Percentiles rank a stretch among this genome's conserved stretches.
These are phyloP conservation scores for Anguilla rostrata DNA, from an alignment of 2,113 vertebrate genomes.

Conservation along the genomic window DNA sequence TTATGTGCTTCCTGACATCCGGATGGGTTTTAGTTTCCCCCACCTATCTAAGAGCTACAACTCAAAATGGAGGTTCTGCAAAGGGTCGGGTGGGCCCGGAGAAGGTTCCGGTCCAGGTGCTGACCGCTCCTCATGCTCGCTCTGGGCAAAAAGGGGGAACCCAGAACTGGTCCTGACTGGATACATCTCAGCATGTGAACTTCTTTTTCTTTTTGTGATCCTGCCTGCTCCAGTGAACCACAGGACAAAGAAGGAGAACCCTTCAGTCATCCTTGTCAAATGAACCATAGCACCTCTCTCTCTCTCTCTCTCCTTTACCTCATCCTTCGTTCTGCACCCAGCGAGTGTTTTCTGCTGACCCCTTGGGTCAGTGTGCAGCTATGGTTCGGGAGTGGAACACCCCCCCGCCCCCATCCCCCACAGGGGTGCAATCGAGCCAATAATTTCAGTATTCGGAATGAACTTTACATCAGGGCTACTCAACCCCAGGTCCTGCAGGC, in stretches of 20 bases:
- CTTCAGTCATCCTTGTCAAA: constrained; percentile 21
- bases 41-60: background rate
- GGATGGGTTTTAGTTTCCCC: background rate
- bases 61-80: constrained; percentile 11
- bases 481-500: no score
- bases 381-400: constrained; percentile 52
- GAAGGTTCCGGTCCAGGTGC: constrained; percentile 10
- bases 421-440: background rate
- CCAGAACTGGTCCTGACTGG: constrained; percentile 45
- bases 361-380: constrained; percentile 48
- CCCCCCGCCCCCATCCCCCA: background rate
- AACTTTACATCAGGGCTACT: background rate
- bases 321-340: constrained; percentile 53
- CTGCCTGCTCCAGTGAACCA: constrained; percentile 41
- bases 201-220: constrained; percentile 1
- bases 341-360: constrained; percentile 16
- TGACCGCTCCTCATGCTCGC: constrained; percentile 45
- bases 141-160: constrained; percentile 45
- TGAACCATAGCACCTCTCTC: background rate
- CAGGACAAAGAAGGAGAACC: constrained; percentile 29
- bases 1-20: background rate
- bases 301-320: constrained; percentile 36
- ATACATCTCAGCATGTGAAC: constrained; percentile 71
- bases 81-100: background rate
- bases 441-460: background rate